A percentile compares a stretch with the other conserved stretches of the same genome.
Evolutionary conservation across 2,113 vertebrate species (phyloP).

Genomic region (Pseudorasbora parva): DNA sequence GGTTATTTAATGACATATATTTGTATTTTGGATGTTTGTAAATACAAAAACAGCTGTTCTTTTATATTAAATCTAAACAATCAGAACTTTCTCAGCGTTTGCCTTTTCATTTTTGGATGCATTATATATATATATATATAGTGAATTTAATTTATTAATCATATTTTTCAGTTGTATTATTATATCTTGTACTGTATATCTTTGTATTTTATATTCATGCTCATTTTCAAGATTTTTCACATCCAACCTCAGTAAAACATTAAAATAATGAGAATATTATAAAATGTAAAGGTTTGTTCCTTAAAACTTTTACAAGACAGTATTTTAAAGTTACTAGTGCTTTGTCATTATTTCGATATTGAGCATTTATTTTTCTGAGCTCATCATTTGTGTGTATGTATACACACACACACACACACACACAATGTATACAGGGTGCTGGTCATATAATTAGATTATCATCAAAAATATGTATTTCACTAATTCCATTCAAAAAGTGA

Average conservation of each 20-base stretch:
- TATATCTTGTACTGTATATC: background rate
- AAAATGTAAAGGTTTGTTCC: background rate
- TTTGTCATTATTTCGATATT: background rate
- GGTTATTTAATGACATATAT: slow-evolving; percentile 72
- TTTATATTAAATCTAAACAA: slow-evolving; percentile 64
- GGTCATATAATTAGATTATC: too few relatives aligned
- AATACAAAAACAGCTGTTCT: slow-evolving; percentile 57
- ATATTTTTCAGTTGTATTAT: background rate
- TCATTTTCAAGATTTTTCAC: background rate
- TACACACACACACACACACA: too few relatives aligned
- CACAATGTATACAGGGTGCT: too few relatives aligned
- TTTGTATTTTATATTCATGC: background rate
- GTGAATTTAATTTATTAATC: too few relatives aligned
- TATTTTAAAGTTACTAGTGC: background rate
- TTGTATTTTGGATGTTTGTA: slow-evolving; percentile 69
- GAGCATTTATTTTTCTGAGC: background rate
- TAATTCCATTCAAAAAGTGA: too few relatives aligned
- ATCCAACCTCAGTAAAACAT: too few relatives aligned
- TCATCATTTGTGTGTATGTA: background rate
- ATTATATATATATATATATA: too few relatives aligned
- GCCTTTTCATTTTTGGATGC: background rate
- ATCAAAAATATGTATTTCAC: too few relatives aligned
- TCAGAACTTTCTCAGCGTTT: background rate
- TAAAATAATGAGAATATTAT: background rate
- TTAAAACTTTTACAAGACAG: background rate